These are phyloP conservation scores for Caiman crocodilus DNA, from an alignment of 2,797 vertebrate genomes.

Conservation along the genomic window DNA sequence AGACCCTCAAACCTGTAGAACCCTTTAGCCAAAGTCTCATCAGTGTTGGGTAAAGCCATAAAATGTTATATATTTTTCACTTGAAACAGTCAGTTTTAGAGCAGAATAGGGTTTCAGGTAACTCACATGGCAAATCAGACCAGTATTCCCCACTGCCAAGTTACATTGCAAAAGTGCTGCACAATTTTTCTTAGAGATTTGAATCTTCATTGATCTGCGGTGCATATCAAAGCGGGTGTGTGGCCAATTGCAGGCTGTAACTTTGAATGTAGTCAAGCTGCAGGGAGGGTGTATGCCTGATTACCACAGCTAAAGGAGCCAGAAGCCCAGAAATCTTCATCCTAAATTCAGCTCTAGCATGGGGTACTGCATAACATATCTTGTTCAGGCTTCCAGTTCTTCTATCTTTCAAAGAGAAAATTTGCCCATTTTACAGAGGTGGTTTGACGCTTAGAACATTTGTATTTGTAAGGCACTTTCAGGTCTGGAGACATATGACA, in stretches of 20 bases:
- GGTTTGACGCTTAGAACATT: not conserved
- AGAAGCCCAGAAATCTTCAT: accelerated
- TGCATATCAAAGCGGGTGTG: not conserved
- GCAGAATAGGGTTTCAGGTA: not conserved
- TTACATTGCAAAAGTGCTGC: not conserved
- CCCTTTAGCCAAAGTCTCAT: not conserved
- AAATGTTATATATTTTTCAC: not conserved
- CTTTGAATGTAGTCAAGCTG: not conserved
- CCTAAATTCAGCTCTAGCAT: not conserved
- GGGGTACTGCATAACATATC: not conserved
- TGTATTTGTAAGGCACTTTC: not conserved
- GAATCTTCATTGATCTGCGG: no score
- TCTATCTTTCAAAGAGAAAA: not conserved
- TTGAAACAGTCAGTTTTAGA: not conserved
- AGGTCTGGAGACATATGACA: not conserved
- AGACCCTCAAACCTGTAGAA: not conserved
- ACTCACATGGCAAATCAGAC: not conserved
- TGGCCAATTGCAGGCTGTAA: not conserved
- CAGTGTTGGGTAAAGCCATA: not conserved
- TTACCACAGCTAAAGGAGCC: not conserved
- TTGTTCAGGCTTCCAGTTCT: not conserved
- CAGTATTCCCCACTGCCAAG: not conserved
- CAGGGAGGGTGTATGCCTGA: not conserved
- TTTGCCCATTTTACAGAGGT: not conserved
- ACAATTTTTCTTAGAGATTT: no score